phyloP scores from a whole-genome alignment of 2,888 invertebrate genomes.

The Tridacna gigas region DNA sequence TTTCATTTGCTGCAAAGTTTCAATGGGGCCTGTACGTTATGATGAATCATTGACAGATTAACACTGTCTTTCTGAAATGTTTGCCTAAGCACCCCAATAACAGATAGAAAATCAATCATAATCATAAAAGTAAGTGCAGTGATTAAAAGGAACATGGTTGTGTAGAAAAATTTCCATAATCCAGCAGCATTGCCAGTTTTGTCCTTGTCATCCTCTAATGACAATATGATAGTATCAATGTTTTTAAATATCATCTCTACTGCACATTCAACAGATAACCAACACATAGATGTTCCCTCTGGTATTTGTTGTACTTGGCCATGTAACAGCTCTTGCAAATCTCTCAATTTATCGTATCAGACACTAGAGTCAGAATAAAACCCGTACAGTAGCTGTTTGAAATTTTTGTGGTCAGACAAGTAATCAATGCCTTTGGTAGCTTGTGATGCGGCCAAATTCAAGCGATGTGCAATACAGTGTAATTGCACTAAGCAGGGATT shows the following conservation, averaged over 20 bases:
- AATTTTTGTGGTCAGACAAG: conserved; percentile 13
- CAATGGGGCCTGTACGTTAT: conserved; percentile 19
- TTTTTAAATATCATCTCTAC: conserved; percentile 31
- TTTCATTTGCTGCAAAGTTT: conserved; percentile 21
- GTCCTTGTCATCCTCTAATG: conserved; percentile 31
- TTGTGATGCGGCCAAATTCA: conserved; percentile 29
- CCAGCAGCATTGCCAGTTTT: conserved; percentile 30
- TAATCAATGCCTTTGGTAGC: conserved; percentile 27
- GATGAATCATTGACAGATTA: conserved; percentile 16
- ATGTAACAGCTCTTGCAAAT: conserved; percentile 30
- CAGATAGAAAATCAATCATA: conserved; percentile 34
- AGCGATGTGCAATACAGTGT: conserved; percentile 25
- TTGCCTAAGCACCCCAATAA: conserved; percentile 31
- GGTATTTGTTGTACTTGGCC: conserved; percentile 34
- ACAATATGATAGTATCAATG: conserved; percentile 26
- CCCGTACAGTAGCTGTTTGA: conserved; percentile 15
- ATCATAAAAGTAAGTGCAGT: too few relatives aligned
- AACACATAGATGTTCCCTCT: conserved; percentile 39
- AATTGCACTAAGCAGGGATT: conserved; percentile 12
- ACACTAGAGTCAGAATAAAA: conserved; percentile 25
- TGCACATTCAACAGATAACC: conserved; percentile 36
- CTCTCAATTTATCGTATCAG: conserved; percentile 23
- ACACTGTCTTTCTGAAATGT: conserved; percentile 34
- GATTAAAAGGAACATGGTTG: conserved; percentile 16
- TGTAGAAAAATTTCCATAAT: conserved; percentile 15